Base-by-base conservation (phyloP, 2,888 invertebrate genomes). In the Platycheirus albimanus region DNA sequence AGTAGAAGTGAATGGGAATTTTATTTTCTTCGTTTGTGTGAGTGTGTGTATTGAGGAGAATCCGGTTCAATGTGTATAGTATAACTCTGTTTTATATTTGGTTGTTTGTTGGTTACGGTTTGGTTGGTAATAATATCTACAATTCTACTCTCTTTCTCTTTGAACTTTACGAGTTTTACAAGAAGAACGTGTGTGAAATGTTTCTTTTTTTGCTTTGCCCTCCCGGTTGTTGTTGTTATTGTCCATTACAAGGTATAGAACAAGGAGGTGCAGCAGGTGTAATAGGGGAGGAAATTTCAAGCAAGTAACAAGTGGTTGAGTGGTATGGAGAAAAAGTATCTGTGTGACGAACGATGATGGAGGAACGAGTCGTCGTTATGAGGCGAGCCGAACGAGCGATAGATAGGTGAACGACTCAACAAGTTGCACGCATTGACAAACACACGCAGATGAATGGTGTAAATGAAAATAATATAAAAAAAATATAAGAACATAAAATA, bases 361-460 rank as follows among this genome's bases (percentile, higher is more conserved):
- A n/a, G n/a, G n/a, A 11, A 36, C 36, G 28, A 58, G 11, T 24
- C 41, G 52, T 17, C 10, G 52, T 33, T 33, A 15, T 24, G 52
- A 17, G 11, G 11, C 45, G 58, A 56, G 36, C 36, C 20, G n/a
- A n/a, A n/a, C n/a, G n/a, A n/a, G n/a, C n/a, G 58, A 45, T 77
- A 83, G 83, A 83, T 83, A 83, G 83, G 83, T 83, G 78, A 83
- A 83, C 83, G 83, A 83, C 83, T 83, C 83, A 83, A 83, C 83
- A 83, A 83, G 83, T 83, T 83, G 83, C 83, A 83, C 72, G 78
- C 76, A 77, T 56, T 72, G 49, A 76, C 64, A 52, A 52, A 54
- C 77, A 77, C 28, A 47, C 41, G 49, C 47, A 36, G 58, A 64
- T 70, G 75, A 76, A 76, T 72, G 76, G 70, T 24, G 49, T 64